Evolutionary conservation across 2,797 vertebrate genomes (phyloP), one percentile per base, ranked within the genome.

Genomic region (Harpagifer antarcticus): DNA sequence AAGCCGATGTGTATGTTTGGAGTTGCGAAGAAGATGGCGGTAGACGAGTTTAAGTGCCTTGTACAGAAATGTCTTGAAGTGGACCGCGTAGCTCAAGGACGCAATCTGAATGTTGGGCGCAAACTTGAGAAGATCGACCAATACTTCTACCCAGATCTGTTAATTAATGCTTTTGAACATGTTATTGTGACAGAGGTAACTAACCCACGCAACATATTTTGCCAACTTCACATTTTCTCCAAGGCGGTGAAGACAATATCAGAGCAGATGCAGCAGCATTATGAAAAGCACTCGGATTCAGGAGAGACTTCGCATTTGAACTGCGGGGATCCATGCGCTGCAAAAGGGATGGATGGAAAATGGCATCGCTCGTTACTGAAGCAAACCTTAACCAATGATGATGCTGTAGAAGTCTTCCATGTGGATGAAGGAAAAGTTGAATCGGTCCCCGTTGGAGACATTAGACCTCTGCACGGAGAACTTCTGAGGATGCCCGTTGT

Each of bases 401-500:
- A 31, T 33, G 50, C 73, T 58, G 95, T 95, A 5, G 86, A 95
- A 9, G 97, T 98, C 23, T 81, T 96, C 47, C 95, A 96, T 33
- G 96, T 99, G 2, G 97, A 99, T 81, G 94, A 93, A 9, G 97
- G 98, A 49, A 94, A 93, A 81, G 95, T 92, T 45, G 96, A 97
- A 56, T 62, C 93, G 0, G 93, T 97, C 44, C 89, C 88, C 1
- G 78, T 88, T 17, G 79, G 86, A n/a, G 79, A 94, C 74, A 82
- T 98, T 69, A 92, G 93, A 81, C 86, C 82, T 11, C 81, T 99
- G 59, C 89, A 93, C 27, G 58, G 76, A 0, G 95, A 94, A 33
- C 98, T 95, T 60, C 93, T 97, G 27, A 95, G 90, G 12, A 93
- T 97, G 95, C 97, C 97, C 0, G 96, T 99, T 55, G 89, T 97